Evolutionary conservation across 2,113 vertebrate genomes (phyloP).

Genomic region (Xyrauchen texanus): DNA sequence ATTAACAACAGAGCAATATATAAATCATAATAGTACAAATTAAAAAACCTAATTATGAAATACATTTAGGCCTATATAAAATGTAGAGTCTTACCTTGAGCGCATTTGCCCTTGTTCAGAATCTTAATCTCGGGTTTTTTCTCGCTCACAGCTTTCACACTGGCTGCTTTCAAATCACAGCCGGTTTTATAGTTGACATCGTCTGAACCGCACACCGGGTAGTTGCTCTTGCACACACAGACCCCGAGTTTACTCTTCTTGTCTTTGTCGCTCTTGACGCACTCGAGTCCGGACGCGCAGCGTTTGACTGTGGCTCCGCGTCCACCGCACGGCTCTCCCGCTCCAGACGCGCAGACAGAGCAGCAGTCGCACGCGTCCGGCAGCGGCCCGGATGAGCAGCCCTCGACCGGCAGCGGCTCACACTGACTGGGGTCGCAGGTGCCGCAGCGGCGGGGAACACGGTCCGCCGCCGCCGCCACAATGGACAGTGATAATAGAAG

Average conservation of each 20-base stretch:
- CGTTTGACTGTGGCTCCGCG: conserved; percentile 64
- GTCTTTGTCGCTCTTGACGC: conserved; percentile 62
- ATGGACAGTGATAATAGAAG: conserved; percentile 12
- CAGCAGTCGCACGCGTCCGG: conserved; percentile 81
- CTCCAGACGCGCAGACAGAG: conserved; percentile 76
- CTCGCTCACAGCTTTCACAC: conserved; percentile 70
- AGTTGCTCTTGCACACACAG: conserved; percentile 82
- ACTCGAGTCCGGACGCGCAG: conserved; percentile 82
- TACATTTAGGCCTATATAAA: too few relatives aligned
- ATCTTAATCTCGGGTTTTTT: conserved; percentile 71
- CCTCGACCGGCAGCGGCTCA: conserved; percentile 70
- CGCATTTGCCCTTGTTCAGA: conserved; percentile 85
- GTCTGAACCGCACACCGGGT: conserved; percentile 87
- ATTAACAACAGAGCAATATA: too few relatives aligned
- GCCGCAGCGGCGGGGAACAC: conserved; percentile 63
- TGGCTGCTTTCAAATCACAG: conserved; percentile 83
- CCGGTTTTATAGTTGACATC: conserved; percentile 79
- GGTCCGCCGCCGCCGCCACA: conserved; percentile 25
- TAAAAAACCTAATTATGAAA: too few relatives aligned
- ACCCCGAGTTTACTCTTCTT: conserved; percentile 72
- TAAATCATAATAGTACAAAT: too few relatives aligned
- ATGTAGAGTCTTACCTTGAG: conserved; percentile 76
- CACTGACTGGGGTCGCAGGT: conserved; percentile 73
- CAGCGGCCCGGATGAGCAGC: conserved; percentile 73
- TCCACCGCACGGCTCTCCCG: conserved; percentile 76